These are phyloP conservation scores for Amia ocellicauda DNA, from an alignment of 2,113 vertebrate species.

Conservation along the genomic window DNA sequence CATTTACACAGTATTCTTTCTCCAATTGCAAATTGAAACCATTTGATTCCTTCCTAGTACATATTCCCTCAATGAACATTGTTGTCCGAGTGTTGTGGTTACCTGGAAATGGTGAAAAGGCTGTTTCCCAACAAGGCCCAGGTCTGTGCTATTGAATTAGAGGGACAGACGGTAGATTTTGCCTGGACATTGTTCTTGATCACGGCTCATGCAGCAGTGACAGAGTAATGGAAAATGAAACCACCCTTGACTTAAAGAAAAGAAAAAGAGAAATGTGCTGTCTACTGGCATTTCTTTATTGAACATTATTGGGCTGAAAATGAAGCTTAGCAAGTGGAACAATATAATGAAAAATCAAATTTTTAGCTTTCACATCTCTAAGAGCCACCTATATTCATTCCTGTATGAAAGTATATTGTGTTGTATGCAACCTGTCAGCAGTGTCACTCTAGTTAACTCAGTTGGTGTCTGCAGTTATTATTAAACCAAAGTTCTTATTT, in stretches of 20 bases:
- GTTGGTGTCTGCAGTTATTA: no score
- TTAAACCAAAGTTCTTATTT: no score
- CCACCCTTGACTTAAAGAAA: not conserved
- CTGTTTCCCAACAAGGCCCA: not conserved
- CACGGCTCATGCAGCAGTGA: not conserved
- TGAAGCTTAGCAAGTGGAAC: constrained; percentile 1
- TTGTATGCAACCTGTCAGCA: no score
- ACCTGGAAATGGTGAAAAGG: not conserved
- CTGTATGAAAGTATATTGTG: no score
- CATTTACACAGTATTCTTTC: no score
- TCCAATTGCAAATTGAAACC: no score
- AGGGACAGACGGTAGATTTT: not conserved
- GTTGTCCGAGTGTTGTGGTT: no score
- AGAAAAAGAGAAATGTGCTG: not conserved
- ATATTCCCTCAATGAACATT: no score
- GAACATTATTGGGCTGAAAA: constrained; percentile 4
- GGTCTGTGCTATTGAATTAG: not conserved
- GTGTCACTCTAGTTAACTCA: no score
- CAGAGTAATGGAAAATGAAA: constrained; percentile 9
- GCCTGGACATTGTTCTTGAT: not conserved
- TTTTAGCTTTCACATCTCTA: no score
- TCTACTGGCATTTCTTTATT: not conserved
- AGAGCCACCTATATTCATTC: no score
- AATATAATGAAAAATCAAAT: not conserved
- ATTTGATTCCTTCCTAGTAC: no score